These are phyloP conservation scores for Spisula solida DNA, from an alignment of 2,888 invertebrate species.

Conservation along the genomic window DNA sequence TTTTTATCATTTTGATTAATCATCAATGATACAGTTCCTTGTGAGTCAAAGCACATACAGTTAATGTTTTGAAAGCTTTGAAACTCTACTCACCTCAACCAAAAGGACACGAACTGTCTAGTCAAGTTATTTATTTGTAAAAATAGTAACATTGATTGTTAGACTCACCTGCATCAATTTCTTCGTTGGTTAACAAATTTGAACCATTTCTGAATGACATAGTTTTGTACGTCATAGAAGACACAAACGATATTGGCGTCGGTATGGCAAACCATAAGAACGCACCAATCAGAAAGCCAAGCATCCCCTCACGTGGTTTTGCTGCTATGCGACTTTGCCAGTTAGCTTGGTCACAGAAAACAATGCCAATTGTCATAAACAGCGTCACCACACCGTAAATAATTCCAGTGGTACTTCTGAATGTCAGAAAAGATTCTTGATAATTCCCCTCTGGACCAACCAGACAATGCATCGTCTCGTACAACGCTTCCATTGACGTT, in stretches of 20 bases:
- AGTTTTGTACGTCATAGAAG: constrained; percentile 78
- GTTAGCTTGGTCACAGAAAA: constrained; percentile 83
- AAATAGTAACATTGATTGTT: background rate
- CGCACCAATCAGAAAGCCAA: constrained; percentile 84
- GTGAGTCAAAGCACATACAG: too few species aligned
- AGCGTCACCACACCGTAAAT: constrained; percentile 79
- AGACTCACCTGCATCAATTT: constrained; percentile 69
- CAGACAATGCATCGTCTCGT: constrained; percentile 75
- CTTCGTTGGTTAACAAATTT: constrained; percentile 66
- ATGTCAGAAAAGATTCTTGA: constrained; percentile 78
- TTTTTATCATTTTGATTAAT: too few species aligned
- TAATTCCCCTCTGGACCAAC: constrained; percentile 77
- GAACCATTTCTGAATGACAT: constrained; percentile 74
- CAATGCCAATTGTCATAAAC: constrained; percentile 75
- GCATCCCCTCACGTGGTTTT: constrained; percentile 83
- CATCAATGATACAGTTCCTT: too few species aligned
- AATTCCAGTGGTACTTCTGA: constrained; percentile 77
- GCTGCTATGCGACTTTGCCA: constrained; percentile 86
- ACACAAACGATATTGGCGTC: constrained; percentile 80
- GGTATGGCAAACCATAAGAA: constrained; percentile 86
- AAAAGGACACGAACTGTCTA: too few species aligned
- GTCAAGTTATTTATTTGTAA: too few species aligned
- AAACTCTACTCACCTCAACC: too few species aligned
- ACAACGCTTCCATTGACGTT: constrained; percentile 71
- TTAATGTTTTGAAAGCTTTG: too few species aligned